phyloP scores from a whole-genome alignment of 2,113 vertebrate genomes.

The Sturnus vulgaris region DNA sequence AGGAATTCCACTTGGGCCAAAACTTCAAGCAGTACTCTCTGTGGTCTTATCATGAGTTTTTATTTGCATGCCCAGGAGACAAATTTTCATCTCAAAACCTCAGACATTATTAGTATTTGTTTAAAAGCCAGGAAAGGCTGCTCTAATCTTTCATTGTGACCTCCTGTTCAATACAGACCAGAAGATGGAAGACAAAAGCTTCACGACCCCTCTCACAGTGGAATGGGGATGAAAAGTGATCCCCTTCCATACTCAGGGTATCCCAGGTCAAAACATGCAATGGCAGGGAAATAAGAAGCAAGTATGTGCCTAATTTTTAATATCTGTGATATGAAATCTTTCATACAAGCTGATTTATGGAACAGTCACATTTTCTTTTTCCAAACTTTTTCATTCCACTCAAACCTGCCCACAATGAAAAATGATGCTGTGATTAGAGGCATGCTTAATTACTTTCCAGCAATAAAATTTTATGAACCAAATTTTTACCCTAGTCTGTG shows the following conservation, averaged over 20 bases:
- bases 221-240: fast-evolving
- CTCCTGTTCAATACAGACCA: background rate
- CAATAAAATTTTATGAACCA: conserved; percentile 22
- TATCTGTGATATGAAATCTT: background rate
- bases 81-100: background rate
- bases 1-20: background rate
- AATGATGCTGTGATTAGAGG: conserved; percentile 20
- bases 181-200: background rate
- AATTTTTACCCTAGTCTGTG: conserved; percentile 10
- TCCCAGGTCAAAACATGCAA: background rate
- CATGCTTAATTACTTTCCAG: conserved; percentile 46
- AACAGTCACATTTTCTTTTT: background rate
- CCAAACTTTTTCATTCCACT: background rate
- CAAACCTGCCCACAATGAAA: conserved; percentile 17
- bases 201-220: background rate
- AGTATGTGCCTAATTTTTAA: background rate
- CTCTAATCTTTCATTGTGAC: background rate
- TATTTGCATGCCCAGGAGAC: background rate
- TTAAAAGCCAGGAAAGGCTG: background rate
- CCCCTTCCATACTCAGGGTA: background rate
- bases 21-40: background rate
- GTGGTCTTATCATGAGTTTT: background rate
- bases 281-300: background rate
- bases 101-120: background rate
- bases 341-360: background rate